Base-by-base conservation (phyloP, 2,113 vertebrate genomes). In the Ictidomys tridecemlineatus region DNA sequence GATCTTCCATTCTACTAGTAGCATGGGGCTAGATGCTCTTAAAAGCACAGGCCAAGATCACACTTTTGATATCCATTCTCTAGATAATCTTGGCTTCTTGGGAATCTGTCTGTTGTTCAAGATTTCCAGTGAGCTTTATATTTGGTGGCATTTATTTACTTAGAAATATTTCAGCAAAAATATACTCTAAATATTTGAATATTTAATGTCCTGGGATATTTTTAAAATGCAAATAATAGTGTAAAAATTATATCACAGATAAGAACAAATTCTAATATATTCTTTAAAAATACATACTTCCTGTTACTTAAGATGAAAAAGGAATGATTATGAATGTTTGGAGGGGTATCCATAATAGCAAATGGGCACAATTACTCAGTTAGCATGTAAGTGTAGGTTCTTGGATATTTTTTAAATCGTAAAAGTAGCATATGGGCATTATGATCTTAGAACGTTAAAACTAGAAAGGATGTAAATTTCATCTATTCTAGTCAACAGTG, bases 361-460 rank as follows among this genome's bases (percentile, higher is more conserved):
- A 84, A 26, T 65, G 20, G 5, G 2, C n/a, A 79, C 37, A 79
- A 37, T 91, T 95, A 86, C 83, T 80, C 72, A 86, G 78, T 87
- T 78, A 78, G 61, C 63, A 58, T 67, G 22, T 85, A 85, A 77
- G 82, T 92, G 45, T 92, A n/a, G 53, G 86, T 86, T 93, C 72
- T 74, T 67, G 37, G n/a, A 32, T 80, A 18, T 85, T 91, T 93
- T 96, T 94, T 74, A 72, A 95, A 94, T 77, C 94, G 42, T 94
- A 72, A 83, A 94, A 94, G 91, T 48, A 95, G 42, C 96, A 95
- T 97, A 97, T 92, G 93, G 89, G 22, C 69, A 70, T 94, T 67
- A 94, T 91, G 93, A 85, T 94, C 83, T 96, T 91, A 76, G 69
- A 93, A 91, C 94, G 91, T 93, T 96, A 96, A 97, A 96, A 86